Percentiles rank a stretch among this genome's conserved stretches.
phyloP scores from a whole-genome alignment of 2,888 invertebrate species.

The Mycogona germanica region DNA sequence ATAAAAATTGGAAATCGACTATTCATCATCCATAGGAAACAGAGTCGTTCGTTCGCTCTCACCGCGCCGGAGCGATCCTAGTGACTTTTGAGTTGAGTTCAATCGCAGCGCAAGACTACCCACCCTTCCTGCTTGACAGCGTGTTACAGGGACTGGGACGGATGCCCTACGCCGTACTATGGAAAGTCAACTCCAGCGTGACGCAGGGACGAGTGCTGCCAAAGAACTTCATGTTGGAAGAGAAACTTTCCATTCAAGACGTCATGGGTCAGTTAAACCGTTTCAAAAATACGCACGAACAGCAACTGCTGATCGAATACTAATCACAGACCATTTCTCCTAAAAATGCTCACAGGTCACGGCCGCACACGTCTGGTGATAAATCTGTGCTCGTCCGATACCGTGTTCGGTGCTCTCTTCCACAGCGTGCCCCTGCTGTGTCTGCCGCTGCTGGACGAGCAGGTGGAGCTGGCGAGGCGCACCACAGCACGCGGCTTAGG shows the following conservation, averaged over 20 bases:
- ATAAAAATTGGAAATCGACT: too few species aligned
- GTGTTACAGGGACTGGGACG: neutral
- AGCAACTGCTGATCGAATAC: too few species aligned
- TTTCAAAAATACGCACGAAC: too few species aligned
- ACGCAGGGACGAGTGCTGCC: neutral
- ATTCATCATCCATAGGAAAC: neutral
- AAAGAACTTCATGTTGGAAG: slow-evolving; percentile 3
- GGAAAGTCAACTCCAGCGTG: neutral
- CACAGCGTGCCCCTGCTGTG: slow-evolving; percentile 13
- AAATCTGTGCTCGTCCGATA: slow-evolving; percentile 1
- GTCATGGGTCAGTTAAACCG: too few species aligned
- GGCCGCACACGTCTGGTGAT: slow-evolving; percentile 9
- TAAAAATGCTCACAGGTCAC: slow-evolving; percentile 15
- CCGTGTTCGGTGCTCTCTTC: slow-evolving; percentile 3
- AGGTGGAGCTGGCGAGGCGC: neutral
- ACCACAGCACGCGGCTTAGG: neutral
- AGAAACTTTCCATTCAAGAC: neutral
- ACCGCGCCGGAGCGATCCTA: neutral
- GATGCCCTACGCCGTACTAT: neutral
- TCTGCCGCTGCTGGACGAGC: neutral
- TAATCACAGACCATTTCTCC: neutral
- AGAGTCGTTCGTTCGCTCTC: neutral
- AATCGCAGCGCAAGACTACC: neutral
- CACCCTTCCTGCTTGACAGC: neutral
- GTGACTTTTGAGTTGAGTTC: neutral